phyloP scores from a whole-genome alignment of 2,888 invertebrate genomes.

The Pammene fasciana region DNA sequence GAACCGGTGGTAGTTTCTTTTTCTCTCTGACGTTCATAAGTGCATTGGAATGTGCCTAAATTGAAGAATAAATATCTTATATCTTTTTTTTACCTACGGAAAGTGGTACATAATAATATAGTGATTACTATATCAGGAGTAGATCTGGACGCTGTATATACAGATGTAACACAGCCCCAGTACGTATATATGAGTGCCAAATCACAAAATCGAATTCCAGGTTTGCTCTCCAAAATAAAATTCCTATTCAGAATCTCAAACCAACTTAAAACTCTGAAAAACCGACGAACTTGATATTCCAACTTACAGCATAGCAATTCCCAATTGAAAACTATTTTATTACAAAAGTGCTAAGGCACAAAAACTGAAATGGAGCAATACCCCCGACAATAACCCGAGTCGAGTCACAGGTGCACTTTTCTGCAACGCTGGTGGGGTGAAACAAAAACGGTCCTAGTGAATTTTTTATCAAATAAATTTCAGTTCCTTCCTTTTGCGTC shows the following conservation, averaged over 20 bases:
- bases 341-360: slow-evolving; percentile 26
- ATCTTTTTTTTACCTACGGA: too few species aligned
- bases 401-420: slow-evolving; percentile 46
- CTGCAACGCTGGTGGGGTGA: slow-evolving; percentile 47
- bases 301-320: slow-evolving; percentile 17
- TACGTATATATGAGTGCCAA: too few species aligned
- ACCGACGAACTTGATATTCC: slow-evolving; percentile 14
- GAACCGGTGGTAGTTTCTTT: too few species aligned
- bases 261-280: not conserved
- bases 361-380: slow-evolving; percentile 34
- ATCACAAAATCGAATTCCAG: too few species aligned
- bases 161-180: too few species aligned
- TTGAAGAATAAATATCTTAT: too few species aligned
- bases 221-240: too few species aligned
- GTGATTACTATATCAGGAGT: too few species aligned
- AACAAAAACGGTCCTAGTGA: slow-evolving; percentile 61
- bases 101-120: too few species aligned
- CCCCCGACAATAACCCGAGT: slow-evolving; percentile 40
- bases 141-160: too few species aligned
- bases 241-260: not conserved
- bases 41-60: too few species aligned
- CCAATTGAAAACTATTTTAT: slow-evolving; percentile 31
- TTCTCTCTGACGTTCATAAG: too few species aligned
- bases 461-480: slow-evolving; percentile 68
- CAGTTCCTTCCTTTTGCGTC: slow-evolving; percentile 55